Percentiles rank a stretch among this genome's conserved stretches.
These are phyloP conservation scores for Anguilla marmorata DNA, from an alignment of 2,797 vertebrate genomes.

Conservation along the genomic window DNA sequence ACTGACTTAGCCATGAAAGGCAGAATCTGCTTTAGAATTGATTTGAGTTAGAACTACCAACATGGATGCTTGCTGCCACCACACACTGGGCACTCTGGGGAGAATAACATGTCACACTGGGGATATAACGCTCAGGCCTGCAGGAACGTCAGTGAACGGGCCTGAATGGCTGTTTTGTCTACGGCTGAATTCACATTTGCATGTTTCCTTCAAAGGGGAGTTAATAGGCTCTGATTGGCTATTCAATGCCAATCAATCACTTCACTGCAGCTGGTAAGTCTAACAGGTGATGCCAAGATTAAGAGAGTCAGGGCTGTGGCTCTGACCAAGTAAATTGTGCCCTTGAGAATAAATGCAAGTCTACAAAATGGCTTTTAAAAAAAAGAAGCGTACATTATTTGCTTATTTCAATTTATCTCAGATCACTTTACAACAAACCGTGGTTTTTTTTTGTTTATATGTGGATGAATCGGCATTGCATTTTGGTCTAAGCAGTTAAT, in stretches of 20 bases:
- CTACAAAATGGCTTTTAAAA: background rate
- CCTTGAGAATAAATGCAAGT: background rate
- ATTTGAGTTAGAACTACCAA: background rate
- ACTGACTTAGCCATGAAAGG: background rate
- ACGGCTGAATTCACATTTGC: background rate
- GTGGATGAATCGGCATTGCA: background rate
- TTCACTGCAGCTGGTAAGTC: background rate
- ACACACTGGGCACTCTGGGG: background rate
- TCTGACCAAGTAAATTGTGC: background rate
- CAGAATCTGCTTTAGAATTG: background rate
- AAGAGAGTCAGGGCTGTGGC: background rate
- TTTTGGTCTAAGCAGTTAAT: conserved; percentile 7
- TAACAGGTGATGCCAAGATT: background rate
- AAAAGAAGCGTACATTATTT: background rate
- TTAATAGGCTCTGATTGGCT: conserved; percentile 2
- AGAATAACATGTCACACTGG: background rate
- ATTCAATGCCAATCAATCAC: background rate
- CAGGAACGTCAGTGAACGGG: background rate
- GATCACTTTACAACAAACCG: background rate
- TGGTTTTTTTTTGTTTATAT: conserved; percentile 17
- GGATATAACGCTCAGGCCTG: background rate
- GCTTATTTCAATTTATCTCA: background rate
- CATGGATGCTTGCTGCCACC: background rate
- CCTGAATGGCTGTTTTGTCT: conserved; percentile 5
- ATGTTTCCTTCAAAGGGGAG: conserved; percentile 12